Evolutionary conservation across 2,888 invertebrate genomes (phyloP).

Genomic region (Latrodectus elegans): DNA sequence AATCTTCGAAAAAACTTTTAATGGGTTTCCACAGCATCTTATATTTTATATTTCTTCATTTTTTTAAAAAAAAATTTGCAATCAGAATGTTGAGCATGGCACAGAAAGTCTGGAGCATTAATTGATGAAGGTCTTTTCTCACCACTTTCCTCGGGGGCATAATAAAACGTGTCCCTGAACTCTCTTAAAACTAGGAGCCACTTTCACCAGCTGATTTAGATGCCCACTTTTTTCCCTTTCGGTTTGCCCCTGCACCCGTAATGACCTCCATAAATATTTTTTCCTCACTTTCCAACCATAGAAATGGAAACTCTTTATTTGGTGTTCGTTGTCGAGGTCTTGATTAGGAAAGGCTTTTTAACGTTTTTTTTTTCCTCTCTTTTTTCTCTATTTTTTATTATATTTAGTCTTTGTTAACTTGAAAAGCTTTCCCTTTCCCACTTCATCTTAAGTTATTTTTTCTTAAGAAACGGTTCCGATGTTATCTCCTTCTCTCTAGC

Average conservation of each 20-base stretch:
- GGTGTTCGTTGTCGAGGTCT: conserved; percentile 51
- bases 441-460: neutral
- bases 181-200: conserved; percentile 35
- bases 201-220: conserved; percentile 55
- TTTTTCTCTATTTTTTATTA: neutral
- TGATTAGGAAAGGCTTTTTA: conserved; percentile 45
- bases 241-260: conserved; percentile 33
- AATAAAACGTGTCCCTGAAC: conserved; percentile 28
- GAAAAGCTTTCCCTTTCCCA: neutral
- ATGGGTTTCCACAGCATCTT: no score
- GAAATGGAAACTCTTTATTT: conserved; percentile 41
- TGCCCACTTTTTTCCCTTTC: conserved; percentile 38
- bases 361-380: conserved; percentile 2
- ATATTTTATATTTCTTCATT: no score
- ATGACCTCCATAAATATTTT: conserved; percentile 58
- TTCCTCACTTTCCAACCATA: neutral
- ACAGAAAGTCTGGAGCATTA: no score
- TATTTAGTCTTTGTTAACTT: conserved; percentile 13
- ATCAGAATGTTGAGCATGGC: no score
- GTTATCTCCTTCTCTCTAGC: neutral
- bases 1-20: no score
- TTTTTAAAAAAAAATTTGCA: no score
- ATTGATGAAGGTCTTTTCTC: no score
- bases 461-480: neutral
- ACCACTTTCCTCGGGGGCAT: conserved; percentile 13